Evolutionary conservation across 2,113 vertebrate species (phyloP).

Genomic region (Chaenocephalus aceratus): DNA sequence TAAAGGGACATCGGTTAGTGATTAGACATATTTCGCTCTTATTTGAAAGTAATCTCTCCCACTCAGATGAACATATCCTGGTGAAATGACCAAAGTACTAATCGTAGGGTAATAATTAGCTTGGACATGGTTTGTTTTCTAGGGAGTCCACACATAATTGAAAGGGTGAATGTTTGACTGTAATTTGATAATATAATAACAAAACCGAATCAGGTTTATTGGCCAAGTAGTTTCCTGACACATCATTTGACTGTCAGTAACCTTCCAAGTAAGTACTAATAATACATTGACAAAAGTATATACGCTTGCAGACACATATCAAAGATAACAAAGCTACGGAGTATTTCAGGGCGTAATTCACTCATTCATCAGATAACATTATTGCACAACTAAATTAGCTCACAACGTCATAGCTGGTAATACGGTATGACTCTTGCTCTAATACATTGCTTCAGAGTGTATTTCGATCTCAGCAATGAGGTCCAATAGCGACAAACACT

Average conservation of each 20-base stretch:
- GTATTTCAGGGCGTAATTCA: not conserved
- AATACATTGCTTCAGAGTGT: not conserved
- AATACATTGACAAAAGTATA: not conserved
- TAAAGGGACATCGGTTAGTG: constrained; percentile 39
- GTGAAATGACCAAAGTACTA: not conserved
- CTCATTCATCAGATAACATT: too few relatives aligned
- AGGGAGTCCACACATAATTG: too few relatives aligned
- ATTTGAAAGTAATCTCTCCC: not conserved
- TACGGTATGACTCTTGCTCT: not conserved
- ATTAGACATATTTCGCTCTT: not conserved
- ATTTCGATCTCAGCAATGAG: not conserved
- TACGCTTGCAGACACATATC: not conserved
- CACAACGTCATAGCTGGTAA: not conserved
- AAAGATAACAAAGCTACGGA: not conserved
- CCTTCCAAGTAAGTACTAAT: not conserved
- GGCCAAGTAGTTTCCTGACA: not conserved
- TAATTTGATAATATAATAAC: not conserved
- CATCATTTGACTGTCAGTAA: not conserved
- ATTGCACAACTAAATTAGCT: not conserved
- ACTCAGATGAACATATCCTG: not conserved
- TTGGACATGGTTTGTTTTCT: not conserved
- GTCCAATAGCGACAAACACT: not conserved
- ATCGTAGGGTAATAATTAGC: not conserved
- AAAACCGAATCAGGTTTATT: not conserved
- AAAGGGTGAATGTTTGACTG: too few relatives aligned